Evolutionary conservation across 2,797 vertebrate genomes (phyloP).

Genomic region (Myotis planiceps): DNA sequence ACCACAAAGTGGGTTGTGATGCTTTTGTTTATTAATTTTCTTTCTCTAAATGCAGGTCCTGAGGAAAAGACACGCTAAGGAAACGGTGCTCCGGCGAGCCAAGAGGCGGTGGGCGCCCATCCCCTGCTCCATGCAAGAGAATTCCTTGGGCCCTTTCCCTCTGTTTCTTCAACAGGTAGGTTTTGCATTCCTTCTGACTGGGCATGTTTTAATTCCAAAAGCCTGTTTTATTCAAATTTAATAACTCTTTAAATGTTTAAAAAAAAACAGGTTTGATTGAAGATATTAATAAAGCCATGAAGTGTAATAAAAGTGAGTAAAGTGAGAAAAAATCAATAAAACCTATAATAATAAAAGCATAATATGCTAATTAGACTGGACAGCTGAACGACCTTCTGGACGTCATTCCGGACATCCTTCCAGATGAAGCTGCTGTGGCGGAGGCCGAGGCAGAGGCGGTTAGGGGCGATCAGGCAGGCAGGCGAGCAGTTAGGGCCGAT

Average conservation of each 20-base stretch:
- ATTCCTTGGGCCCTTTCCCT: constrained; percentile 87
- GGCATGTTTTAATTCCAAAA: background rate
- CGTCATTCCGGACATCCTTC: too few species aligned
- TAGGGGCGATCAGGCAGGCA: too few species aligned
- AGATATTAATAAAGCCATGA: background rate
- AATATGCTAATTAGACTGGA: too few species aligned
- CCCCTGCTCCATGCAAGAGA: constrained; percentile 91
- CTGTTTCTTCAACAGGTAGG: constrained; percentile 88
- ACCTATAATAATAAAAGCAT: too few species aligned
- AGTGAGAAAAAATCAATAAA: background rate
- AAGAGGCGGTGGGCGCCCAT: constrained; percentile 93
- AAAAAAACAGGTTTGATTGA: background rate
- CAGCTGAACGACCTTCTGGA: too few species aligned
- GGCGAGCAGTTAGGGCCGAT: too few species aligned
- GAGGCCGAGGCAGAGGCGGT: too few species aligned
- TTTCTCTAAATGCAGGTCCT: constrained; percentile 45
- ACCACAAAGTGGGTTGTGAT: too few species aligned
- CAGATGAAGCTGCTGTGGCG: too few species aligned
- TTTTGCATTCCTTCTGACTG: background rate
- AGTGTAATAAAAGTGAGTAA: background rate
- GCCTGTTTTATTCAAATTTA: background rate
- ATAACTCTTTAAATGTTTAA: background rate
- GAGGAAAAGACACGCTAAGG: constrained; percentile 74
- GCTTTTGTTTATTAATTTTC: background rate
- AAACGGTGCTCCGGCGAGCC: constrained; percentile 85